Conservation (phyloP, 2,797 vertebrate genomes). For the Cyprinella venusta region DNA sequence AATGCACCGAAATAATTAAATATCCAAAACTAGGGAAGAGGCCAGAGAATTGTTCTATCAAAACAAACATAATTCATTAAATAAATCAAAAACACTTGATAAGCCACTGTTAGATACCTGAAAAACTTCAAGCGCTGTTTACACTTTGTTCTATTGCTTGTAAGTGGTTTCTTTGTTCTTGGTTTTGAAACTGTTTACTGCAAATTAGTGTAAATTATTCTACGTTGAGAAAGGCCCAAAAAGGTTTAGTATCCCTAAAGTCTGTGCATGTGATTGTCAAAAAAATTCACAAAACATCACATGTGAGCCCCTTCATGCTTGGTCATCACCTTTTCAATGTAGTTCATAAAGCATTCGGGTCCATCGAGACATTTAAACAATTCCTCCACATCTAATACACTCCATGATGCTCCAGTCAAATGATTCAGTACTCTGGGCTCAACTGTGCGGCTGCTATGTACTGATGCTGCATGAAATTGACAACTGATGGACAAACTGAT, state of each 20-base stretch:
- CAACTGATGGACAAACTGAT: not conserved
- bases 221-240: not conserved
- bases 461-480: not conserved
- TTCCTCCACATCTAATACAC: not conserved
- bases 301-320: not conserved
- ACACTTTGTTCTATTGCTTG: not conserved
- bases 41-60: not conserved
- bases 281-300: not conserved
- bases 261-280: not conserved
- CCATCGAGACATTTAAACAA: not conserved
- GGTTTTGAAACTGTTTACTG: not conserved
- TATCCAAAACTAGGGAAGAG: not conserved
- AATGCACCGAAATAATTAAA: not conserved
- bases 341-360: not conserved
- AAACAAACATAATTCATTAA: not conserved
- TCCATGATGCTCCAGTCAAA: not conserved
- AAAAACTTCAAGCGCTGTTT: constrained; percentile 3
- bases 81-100: not conserved
- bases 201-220: not conserved
- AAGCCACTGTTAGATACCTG: not conserved
- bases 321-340: constrained; percentile 24
- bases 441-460: not conserved
- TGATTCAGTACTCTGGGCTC: not conserved
- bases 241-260: not conserved
- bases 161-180: not conserved